A percentile compares a stretch with the other conserved stretches of the same genome.
Evolutionary conservation across 2,797 vertebrate genomes (phyloP).

Genomic region (Dromococcyx pavoninus): DNA sequence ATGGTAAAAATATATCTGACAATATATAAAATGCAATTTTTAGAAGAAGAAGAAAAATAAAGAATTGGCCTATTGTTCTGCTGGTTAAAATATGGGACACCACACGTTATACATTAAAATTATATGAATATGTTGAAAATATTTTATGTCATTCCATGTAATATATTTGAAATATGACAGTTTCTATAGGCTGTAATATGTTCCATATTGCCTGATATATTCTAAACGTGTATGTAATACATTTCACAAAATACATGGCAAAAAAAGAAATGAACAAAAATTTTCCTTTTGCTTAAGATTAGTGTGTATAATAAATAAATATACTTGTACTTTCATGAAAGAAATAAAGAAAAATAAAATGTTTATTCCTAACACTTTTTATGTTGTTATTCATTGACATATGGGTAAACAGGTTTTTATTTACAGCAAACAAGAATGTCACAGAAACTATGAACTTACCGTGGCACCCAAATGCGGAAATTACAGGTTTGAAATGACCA

Average conservation of each 20-base stretch:
- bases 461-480: background rate
- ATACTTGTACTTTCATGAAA: background rate
- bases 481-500: background rate
- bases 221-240: slow-evolving; percentile 56
- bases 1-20: slow-evolving; percentile 61
- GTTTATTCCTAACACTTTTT: slow-evolving; percentile 24
- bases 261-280: slow-evolving; percentile 9
- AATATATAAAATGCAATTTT: slow-evolving; percentile 65
- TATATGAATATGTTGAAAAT: slow-evolving; percentile 73
- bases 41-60: slow-evolving; percentile 49
- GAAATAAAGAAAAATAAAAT: slow-evolving; percentile 6
- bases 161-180: slow-evolving; percentile 76
- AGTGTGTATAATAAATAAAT: slow-evolving; percentile 9
- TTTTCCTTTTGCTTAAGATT: background rate
- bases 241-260: slow-evolving; percentile 53
- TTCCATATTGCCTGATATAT: slow-evolving; percentile 65
- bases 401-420: slow-evolving; percentile 14
- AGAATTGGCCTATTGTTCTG: slow-evolving; percentile 62
- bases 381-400: slow-evolving; percentile 5
- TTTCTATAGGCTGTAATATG: slow-evolving; percentile 58
- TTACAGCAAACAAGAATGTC: slow-evolving; percentile 29
- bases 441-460: slow-evolving; percentile 1
- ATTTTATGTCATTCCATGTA: slow-evolving; percentile 72
- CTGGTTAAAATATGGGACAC: slow-evolving; percentile 68
- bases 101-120: slow-evolving; percentile 65